phyloP scores from a whole-genome alignment of 2,797 vertebrate species.

The Melanogrammus aeglefinus region DNA sequence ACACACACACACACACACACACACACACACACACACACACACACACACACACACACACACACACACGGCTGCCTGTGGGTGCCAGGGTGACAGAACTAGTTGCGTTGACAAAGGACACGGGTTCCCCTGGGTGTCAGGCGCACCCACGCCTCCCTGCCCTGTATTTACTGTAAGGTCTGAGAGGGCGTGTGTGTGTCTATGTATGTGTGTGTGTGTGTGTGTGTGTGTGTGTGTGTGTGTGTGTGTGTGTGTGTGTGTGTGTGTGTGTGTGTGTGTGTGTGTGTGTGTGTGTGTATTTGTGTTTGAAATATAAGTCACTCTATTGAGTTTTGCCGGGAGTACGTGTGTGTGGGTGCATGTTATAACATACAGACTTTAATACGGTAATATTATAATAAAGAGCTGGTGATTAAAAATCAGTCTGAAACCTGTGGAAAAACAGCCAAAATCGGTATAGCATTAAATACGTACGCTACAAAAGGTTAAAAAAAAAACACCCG shows the following conservation, averaged over 20 bases:
- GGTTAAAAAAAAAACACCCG: not conserved
- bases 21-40: slow-evolving; percentile 4
- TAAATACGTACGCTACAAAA: no score
- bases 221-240: no score
- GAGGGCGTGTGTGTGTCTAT: no score
- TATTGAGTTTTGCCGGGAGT: not conserved
- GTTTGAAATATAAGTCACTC: not conserved
- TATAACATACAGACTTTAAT: not conserved
- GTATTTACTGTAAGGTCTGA: not conserved
- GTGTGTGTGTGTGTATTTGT: no score
- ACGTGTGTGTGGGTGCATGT: not conserved
- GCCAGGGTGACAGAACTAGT: slow-evolving; percentile 59
- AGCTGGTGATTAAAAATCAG: no score
- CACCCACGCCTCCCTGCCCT: not conserved
- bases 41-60: slow-evolving; percentile 29
- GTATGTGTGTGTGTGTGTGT: no score
- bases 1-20: slow-evolving; percentile 7
- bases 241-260: no score
- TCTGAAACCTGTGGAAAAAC: no score
- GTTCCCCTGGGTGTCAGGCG: slow-evolving; percentile 4
- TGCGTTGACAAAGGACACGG: not conserved
- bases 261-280: no score
- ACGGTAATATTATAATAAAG: not conserved
- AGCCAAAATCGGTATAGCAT: no score
- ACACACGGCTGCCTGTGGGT: not conserved